phyloP scores from a whole-genome alignment of 1,140 invertebrate genomes.

The Scaptomyza hsui region DNA sequence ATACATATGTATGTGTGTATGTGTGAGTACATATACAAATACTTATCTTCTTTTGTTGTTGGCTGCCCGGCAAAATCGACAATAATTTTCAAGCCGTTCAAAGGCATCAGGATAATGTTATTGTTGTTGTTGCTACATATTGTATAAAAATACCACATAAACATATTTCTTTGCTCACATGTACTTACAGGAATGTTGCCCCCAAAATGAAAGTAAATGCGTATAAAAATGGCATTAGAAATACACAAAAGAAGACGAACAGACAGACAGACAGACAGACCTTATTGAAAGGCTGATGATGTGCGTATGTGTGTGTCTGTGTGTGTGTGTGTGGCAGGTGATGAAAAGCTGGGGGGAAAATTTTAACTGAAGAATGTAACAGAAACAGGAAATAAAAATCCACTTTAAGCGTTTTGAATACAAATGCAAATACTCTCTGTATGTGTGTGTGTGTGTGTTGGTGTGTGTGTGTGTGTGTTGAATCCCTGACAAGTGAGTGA shows the following conservation, averaged over 20 bases:
- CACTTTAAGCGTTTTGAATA: constrained; percentile 80
- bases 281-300: constrained; percentile 23
- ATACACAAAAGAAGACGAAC: constrained; percentile 53
- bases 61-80: constrained; percentile 19
- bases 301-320: constrained; percentile 1
- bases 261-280: constrained; percentile 37
- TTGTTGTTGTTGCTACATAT: constrained; percentile 28
- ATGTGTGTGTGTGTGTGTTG: constrained; percentile 28
- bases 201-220: constrained; percentile 58
- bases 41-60: constrained; percentile 29
- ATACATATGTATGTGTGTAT: background rate
- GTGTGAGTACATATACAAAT: background rate
- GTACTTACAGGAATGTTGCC: constrained; percentile 25
- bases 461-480: background rate
- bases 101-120: constrained; percentile 34
- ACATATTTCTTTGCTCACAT: constrained; percentile 60
- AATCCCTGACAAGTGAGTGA: constrained; percentile 59
- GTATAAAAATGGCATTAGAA: constrained; percentile 79
- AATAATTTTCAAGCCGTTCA: constrained; percentile 51
- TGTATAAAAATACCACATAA: constrained; percentile 66
- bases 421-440: constrained; percentile 67
- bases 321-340: too few relatives aligned
- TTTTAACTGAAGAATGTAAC: constrained; percentile 34
- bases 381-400: constrained; percentile 80
- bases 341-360: constrained; percentile 2